These are phyloP conservation scores for Scomber colias DNA, from an alignment of 2,113 vertebrate genomes.

Conservation along the genomic window DNA sequence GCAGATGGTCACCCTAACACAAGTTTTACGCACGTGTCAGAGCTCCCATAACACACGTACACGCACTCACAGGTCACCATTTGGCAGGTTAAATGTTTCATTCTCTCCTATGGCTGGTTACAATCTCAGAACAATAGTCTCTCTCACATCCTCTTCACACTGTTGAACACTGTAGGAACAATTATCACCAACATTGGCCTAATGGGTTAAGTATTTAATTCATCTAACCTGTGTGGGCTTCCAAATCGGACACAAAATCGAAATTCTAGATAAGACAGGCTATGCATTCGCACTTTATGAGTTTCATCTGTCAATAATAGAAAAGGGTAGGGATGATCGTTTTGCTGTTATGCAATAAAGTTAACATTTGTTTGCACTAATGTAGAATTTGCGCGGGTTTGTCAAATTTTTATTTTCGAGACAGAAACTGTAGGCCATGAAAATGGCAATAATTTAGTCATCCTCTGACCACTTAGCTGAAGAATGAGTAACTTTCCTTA, in stretches of 20 bases:
- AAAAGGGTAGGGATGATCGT: constrained; percentile 55
- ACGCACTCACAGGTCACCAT: constrained; percentile 33
- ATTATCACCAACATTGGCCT: constrained; percentile 29
- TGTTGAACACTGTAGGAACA: neutral
- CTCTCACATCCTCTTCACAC: constrained; percentile 46
- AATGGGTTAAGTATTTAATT: constrained; percentile 16
- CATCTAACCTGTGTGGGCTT: constrained; percentile 47
- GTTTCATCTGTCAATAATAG: constrained; percentile 81
- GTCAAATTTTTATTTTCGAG: constrained; percentile 61
- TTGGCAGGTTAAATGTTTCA: constrained; percentile 45
- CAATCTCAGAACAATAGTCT: constrained; percentile 22
- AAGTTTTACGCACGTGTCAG: constrained; percentile 64
- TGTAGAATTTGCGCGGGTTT: constrained; percentile 65
- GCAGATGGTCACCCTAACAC: constrained; percentile 67
- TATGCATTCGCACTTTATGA: constrained; percentile 88
- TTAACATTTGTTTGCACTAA: constrained; percentile 77
- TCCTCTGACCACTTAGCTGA: constrained; percentile 58
- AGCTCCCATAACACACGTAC: constrained; percentile 24
- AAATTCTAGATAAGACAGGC: constrained; percentile 68
- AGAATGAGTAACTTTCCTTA: constrained; percentile 56
- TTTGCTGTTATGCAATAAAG: constrained; percentile 87
- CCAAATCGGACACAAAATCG: constrained; percentile 47
- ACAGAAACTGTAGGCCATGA: constrained; percentile 77
- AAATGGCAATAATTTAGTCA: constrained; percentile 56
- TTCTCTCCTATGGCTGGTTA: constrained; percentile 34